Conservation (phyloP, 2,113 vertebrate genomes). For the Macquaria ambigua region DNA sequence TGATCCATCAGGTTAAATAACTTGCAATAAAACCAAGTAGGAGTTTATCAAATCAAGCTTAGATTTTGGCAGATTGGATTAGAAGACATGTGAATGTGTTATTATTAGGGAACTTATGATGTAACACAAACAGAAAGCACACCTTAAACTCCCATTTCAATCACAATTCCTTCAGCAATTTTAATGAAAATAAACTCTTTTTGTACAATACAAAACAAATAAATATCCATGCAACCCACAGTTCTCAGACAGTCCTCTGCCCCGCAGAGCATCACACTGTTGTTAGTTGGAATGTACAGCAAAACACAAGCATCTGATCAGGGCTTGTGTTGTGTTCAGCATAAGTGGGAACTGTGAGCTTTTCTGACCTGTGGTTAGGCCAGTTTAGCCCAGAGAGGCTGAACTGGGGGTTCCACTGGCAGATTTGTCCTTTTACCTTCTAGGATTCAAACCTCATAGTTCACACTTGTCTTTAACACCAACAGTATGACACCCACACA, state of each 20-base stretch:
- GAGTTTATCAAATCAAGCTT: too few relatives aligned
- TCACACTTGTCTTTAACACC: slow-evolving; percentile 16
- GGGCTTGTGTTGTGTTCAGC: slow-evolving; percentile 18
- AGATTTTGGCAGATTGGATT: too few relatives aligned
- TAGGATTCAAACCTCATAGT: not conserved
- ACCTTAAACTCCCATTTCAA: not conserved
- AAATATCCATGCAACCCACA: slow-evolving; percentile 52
- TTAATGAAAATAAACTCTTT: slow-evolving; percentile 77
- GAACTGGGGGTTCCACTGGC: not conserved
- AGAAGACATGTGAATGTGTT: too few relatives aligned
- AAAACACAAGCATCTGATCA: slow-evolving; percentile 14
- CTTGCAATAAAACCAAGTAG: too few relatives aligned
- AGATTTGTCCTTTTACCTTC: not conserved
- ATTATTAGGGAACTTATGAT: too few relatives aligned
- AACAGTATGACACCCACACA: not conserved
- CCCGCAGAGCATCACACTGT: slow-evolving; percentile 15
- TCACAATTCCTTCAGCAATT: slow-evolving; percentile 55
- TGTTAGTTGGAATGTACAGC: slow-evolving; percentile 44
- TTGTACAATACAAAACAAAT: slow-evolving; percentile 73
- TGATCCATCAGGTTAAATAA: too few relatives aligned
- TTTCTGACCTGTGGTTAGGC: not conserved
- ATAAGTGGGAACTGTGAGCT: slow-evolving; percentile 10
- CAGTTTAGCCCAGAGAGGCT: not conserved
- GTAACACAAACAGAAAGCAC: not conserved
- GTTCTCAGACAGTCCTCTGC: slow-evolving; percentile 3